Base-by-base conservation (phyloP, 1,140 invertebrate genomes). In the Drosophila serrata region DNA sequence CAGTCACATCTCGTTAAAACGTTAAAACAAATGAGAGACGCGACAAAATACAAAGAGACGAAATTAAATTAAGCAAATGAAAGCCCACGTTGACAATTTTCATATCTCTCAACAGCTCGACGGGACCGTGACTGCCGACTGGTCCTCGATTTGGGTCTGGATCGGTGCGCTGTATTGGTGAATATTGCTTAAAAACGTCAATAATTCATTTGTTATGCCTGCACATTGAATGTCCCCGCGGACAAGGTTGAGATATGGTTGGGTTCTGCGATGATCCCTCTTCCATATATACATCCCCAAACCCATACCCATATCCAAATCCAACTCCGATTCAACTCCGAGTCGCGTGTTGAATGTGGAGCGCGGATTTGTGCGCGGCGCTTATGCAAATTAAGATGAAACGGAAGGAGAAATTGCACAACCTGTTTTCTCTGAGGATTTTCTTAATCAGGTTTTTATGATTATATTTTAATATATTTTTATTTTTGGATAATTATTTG, bases 131-230 rank as follows among this genome's bases (percentile, higher is more conserved):
- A 55, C 48, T 57, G 62, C 17, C 17, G 46, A n/a, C 24, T 72
- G 64, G 64, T 70, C 48, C 63, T 70, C 67, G 63, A 53, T 33
- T 48, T 13, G 51, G 53, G 68, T 49, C 64, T 40, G 51, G 35
- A 35, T 58, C 40, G 37, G 61, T 58, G 43, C 73, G 80, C 68
- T 55, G 82, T 88, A 91, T 91, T 92, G 75, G 87, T 65, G 81
- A 92, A 90, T 92, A 92, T 92, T 92, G 90, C 91, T 91, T 92
- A 90, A 92, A 92, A 92, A 92, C 88, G 91, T 91, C 91, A 92
- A 92, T 92, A 92, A 92, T 92, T 92, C 91, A 92, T 92, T 92
- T 92, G 91, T 92, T 92, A 92, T 92, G 91, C 84, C 91, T 92
- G 91, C 91, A 90, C 91, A 92, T 90, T 90, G 85, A 90, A 90